phyloP scores from a whole-genome alignment of 2,797 vertebrate species.

The Sebastes hubbsi region DNA sequence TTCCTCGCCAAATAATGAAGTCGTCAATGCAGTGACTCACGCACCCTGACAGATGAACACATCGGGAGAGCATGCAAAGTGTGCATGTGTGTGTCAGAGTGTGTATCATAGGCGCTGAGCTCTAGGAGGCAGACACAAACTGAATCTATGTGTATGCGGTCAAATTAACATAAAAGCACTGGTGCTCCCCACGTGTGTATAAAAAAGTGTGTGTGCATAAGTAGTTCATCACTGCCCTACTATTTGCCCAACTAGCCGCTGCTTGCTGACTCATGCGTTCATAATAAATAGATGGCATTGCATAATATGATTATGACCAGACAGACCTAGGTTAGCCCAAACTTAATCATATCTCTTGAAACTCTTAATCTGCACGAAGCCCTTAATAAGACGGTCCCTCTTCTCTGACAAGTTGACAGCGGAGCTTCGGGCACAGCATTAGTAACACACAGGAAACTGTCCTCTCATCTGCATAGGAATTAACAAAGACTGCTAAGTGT shows the following conservation, averaged over 20 bases:
- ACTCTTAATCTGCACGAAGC: slow-evolving; percentile 63
- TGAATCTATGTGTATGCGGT: slow-evolving; percentile 15
- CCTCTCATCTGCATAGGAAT: slow-evolving; percentile 61
- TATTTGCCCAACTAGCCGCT: slow-evolving; percentile 37
- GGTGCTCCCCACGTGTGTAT: slow-evolving; percentile 4
- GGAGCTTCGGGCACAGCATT: slow-evolving; percentile 57
- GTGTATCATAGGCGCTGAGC: slow-evolving; percentile 17
- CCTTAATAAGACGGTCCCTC: slow-evolving; percentile 51
- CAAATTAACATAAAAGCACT: slow-evolving; percentile 40
- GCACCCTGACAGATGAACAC: slow-evolving; percentile 53
- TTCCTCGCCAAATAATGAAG: slow-evolving; percentile 57
- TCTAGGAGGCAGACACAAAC: slow-evolving; percentile 17
- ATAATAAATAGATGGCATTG: slow-evolving; percentile 72
- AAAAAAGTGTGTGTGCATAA: slow-evolving; percentile 7
- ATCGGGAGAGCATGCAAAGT: slow-evolving; percentile 33
- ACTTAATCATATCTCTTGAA: slow-evolving; percentile 60
- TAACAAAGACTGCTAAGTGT: slow-evolving; percentile 45
- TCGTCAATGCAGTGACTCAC: slow-evolving; percentile 65
- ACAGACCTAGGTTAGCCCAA: slow-evolving; percentile 53
- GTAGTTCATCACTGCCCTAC: slow-evolving; percentile 15
- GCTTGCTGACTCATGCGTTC: slow-evolving; percentile 75
- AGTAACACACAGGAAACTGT: slow-evolving; percentile 59
- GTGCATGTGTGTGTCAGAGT: slow-evolving; percentile 21
- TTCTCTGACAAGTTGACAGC: slow-evolving; percentile 59
- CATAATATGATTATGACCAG: slow-evolving; percentile 74